phyloP scores from a whole-genome alignment of 2,113 vertebrate species.

The Catharus fuscescens region DNA sequence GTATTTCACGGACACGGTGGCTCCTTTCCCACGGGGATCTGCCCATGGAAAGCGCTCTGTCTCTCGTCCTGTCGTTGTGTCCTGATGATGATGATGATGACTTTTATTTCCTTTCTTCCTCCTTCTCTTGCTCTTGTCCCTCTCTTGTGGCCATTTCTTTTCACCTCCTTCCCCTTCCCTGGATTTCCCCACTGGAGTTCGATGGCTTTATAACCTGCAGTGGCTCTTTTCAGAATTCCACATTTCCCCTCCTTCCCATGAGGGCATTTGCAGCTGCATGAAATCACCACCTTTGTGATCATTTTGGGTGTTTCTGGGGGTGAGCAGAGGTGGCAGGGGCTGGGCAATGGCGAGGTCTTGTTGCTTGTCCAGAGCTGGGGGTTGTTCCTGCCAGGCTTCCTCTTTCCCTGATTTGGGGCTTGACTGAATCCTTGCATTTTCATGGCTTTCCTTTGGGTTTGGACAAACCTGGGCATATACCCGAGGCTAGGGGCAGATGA shows the following conservation, averaged over 20 bases:
- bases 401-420: not conserved
- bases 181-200: constrained; percentile 26
- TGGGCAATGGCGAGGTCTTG: not conserved
- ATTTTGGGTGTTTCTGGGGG: not conserved
- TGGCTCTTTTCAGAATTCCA: constrained; percentile 57
- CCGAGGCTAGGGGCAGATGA: not conserved
- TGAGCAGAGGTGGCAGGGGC: not conserved
- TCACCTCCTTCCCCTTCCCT: not conserved
- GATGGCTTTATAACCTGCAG: constrained; percentile 61
- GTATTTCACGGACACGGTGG: constrained; percentile 53
- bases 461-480: not conserved
- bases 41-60: constrained; percentile 51
- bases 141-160: constrained; percentile 42
- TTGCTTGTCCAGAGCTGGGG: not conserved
- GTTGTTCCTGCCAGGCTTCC: not conserved
- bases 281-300: constrained; percentile 13
- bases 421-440: not conserved
- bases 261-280: constrained; percentile 49
- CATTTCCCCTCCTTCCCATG: not conserved
- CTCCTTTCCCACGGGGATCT: constrained; percentile 63
- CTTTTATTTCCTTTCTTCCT: constrained; percentile 31
- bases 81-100: constrained; percentile 65
- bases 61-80: constrained; percentile 70
- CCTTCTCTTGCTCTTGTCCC: constrained; percentile 38
- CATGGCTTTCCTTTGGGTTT: not conserved